Evolutionary conservation across 2,797 vertebrate species (phyloP).

Genomic region (Urocyon cinereoargenteus): DNA sequence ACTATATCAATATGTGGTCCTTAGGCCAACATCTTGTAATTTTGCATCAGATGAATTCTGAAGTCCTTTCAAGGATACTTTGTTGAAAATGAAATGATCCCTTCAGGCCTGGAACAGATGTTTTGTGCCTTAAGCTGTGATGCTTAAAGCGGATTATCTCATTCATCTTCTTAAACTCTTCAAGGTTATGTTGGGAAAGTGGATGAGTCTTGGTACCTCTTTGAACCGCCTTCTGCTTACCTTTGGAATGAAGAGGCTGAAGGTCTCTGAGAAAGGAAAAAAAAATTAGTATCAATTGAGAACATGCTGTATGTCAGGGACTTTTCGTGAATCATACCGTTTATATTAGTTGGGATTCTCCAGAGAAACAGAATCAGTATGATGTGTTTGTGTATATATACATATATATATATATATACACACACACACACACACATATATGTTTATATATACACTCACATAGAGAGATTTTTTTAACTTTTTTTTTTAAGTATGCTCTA

Average conservation of each 20-base stretch:
- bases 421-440: too few species aligned
- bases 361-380: background rate
- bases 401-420: background rate
- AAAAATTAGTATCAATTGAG: background rate
- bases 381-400: too few species aligned
- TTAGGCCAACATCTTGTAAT: background rate
- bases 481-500: background rate
- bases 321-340: background rate
- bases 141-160: background rate
- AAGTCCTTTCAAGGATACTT: background rate
- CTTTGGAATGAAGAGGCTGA: background rate
- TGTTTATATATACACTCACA: background rate
- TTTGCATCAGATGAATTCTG: background rate
- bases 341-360: background rate
- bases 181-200: background rate
- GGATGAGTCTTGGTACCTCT: background rate
- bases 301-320: background rate
- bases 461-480: background rate
- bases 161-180: background rate
- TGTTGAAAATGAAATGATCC: background rate
- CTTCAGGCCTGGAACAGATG: background rate
- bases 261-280: background rate
- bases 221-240: background rate
- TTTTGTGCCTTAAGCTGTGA: background rate
- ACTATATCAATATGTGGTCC: background rate